phyloP scores from a whole-genome alignment of 2,797 vertebrate species.

The Cheirogaleus major region DNA sequence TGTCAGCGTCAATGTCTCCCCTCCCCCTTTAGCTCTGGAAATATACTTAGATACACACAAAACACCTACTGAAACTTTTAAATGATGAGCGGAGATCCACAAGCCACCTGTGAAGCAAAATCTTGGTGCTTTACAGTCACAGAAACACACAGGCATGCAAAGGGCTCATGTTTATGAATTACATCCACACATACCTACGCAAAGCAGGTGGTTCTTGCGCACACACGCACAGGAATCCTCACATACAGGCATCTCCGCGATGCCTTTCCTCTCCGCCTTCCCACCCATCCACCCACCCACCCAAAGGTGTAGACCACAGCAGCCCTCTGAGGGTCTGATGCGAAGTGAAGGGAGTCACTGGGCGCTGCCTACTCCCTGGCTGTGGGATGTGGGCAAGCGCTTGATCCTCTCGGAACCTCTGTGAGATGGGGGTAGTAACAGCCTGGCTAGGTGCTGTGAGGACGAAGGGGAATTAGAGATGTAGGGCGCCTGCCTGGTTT shows the following conservation, averaged over 20 bases:
- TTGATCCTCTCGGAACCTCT: not conserved
- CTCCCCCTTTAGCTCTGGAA: not conserved
- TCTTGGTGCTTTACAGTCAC: not conserved
- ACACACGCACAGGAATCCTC: not conserved
- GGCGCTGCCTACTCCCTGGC: not conserved
- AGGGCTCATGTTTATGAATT: not conserved
- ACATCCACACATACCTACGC: not conserved
- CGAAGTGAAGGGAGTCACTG: not conserved
- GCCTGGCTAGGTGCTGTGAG: not conserved
- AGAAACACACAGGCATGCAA: not conserved
- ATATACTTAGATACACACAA: conserved; percentile 12
- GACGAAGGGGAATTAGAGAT: not conserved
- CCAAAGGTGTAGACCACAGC: not conserved
- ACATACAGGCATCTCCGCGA: not conserved
- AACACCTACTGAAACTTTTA: conserved; percentile 40
- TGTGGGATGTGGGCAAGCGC: not conserved
- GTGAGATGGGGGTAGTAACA: not conserved
- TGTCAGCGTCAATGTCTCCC: not conserved
- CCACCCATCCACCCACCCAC: not conserved
- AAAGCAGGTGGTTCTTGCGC: not conserved
- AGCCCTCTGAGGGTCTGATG: not conserved
- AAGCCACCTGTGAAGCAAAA: conserved; percentile 30
- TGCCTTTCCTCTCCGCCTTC: not conserved
- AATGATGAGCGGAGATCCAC: not conserved
- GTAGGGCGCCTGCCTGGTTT: not conserved